A percentile compares a stretch with the other conserved stretches of the same genome.
Conservation (phyloP, 30 jellyfish, hydroid and myxozoan genomes). For the Mastigias papua region DNA sequence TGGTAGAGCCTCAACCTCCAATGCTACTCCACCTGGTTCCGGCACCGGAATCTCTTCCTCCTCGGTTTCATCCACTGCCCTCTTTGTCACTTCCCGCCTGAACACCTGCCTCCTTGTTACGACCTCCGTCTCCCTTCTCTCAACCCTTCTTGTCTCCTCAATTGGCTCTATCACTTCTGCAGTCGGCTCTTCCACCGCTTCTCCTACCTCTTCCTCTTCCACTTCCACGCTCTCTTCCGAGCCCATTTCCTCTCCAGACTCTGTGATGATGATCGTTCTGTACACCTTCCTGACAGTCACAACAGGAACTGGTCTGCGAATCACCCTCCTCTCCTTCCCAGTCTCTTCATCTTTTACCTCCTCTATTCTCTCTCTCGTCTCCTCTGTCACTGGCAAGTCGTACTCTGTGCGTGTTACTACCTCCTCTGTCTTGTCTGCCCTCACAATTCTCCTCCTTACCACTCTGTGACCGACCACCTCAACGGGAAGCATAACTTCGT, state of each 20-base stretch:
- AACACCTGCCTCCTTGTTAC: constrained; percentile 30
- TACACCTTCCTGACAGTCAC: constrained; percentile 78
- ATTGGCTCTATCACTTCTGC: neutral
- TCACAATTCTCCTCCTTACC: constrained; percentile 50
- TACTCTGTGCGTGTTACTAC: constrained; percentile 14
- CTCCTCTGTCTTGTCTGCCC: constrained; percentile 46
- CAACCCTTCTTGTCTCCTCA: neutral
- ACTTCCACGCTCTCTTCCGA: constrained; percentile 4
- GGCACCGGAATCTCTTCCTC: constrained; percentile 47
- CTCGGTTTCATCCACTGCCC: constrained; percentile 23
- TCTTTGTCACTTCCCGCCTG: constrained; percentile 4
- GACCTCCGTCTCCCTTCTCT: constrained; percentile 19
- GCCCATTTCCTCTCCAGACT: constrained; percentile 20
- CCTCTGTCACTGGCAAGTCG: constrained; percentile 13
- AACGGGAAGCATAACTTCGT: neutral
- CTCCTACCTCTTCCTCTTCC: constrained; percentile 17
- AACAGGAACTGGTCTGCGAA: constrained; percentile 43
- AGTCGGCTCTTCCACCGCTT: constrained; percentile 6
- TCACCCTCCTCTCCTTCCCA: constrained; percentile 35
- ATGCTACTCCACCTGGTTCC: constrained; percentile 31
- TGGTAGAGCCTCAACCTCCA: constrained; percentile 27
- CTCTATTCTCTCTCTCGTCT: constrained; percentile 15
- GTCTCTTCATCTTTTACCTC: constrained; percentile 16
- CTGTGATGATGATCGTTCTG: constrained; percentile 59
- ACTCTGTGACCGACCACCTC: constrained; percentile 56